phyloP scores from a whole-genome alignment of 2,113 vertebrate genomes.

The Ciconia stormi region DNA sequence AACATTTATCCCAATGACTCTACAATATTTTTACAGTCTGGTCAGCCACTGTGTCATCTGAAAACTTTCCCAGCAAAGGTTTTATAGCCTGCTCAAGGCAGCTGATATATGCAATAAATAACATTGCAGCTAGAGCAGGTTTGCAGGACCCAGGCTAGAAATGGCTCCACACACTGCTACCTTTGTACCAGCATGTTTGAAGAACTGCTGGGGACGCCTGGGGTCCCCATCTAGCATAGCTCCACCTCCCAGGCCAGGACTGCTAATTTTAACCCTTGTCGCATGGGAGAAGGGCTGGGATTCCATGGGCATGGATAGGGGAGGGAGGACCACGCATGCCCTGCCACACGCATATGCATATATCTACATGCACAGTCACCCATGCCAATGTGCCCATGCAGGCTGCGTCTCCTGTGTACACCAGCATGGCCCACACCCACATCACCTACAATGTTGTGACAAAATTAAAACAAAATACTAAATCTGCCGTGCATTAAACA shows the following conservation, averaged over 20 bases:
- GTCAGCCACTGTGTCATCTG: background rate
- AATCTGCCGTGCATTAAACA: background rate
- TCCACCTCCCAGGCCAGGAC: background rate
- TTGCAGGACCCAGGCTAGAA: background rate
- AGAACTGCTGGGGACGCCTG: background rate
- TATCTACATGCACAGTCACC: fast-evolving
- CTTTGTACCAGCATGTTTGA: background rate
- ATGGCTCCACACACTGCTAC: background rate
- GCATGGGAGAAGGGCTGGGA: background rate
- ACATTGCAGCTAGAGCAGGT: background rate
- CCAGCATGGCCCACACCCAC: background rate
- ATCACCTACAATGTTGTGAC: background rate
- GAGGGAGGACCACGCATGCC: fast-evolving
- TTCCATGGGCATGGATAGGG: fast-evolving
- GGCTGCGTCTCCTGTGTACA: background rate
- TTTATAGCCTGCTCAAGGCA: background rate
- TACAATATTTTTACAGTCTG: background rate
- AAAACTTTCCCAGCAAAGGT: slow-evolving; percentile 1
- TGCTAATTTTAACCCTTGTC: background rate
- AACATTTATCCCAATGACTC: background rate
- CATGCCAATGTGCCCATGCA: fast-evolving
- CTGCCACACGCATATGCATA: background rate
- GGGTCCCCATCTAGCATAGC: fast-evolving
- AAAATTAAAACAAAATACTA: background rate
- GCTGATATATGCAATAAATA: background rate